A percentile compares a stretch with the other conserved stretches of the same genome.
phyloP scores from a whole-genome alignment of 2,797 vertebrate species.

The Valencia hispanica region DNA sequence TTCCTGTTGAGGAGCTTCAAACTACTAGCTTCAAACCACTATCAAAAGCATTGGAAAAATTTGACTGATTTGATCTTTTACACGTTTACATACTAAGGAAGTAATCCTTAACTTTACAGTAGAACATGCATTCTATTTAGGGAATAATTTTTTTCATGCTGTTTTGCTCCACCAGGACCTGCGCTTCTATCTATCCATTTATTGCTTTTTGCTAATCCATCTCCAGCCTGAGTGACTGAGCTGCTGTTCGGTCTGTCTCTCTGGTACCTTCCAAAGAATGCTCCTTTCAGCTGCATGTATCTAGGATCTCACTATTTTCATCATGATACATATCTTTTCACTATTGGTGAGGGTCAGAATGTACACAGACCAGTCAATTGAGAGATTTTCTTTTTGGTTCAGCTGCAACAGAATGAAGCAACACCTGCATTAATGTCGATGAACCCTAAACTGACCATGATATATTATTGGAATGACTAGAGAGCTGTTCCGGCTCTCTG shows the following conservation, averaged over 20 bases:
- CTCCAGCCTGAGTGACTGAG: neutral
- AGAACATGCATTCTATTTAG: neutral
- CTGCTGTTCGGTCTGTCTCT: neutral
- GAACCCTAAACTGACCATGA: neutral
- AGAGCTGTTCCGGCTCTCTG: no score
- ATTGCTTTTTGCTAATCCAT: neutral
- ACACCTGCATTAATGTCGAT: neutral
- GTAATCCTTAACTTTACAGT: neutral
- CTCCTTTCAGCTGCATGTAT: neutral
- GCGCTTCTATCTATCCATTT: neutral
- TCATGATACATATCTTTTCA: neutral
- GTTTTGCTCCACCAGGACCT: neutral
- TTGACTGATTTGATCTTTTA: slow-evolving; percentile 13
- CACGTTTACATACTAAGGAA: slow-evolving; percentile 5
- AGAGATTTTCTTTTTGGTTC: neutral
- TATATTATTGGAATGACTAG: no score
- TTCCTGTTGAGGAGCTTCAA: neutral
- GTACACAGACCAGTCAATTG: neutral
- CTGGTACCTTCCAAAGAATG: neutral
- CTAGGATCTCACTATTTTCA: neutral
- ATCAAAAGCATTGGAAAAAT: neutral
- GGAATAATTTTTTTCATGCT: neutral
- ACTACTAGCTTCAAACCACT: neutral
- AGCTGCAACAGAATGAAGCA: neutral
- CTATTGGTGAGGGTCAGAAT: neutral